Conservation (phyloP, 2,888 invertebrate species). For the Spilarctia lutea region DNA sequence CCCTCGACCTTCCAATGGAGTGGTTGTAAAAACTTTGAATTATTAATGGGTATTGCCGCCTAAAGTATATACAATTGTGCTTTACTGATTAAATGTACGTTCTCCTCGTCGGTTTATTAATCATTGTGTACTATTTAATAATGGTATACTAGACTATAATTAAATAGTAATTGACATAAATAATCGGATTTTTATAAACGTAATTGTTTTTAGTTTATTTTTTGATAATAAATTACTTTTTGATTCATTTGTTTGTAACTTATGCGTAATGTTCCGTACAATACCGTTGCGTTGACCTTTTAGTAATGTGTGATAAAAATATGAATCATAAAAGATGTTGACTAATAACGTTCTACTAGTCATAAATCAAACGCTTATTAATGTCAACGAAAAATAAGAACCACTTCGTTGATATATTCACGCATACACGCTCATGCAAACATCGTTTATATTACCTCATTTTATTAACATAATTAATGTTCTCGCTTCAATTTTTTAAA, state of each 20-base stretch:
- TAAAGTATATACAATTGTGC: constrained; percentile 42
- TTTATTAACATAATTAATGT: not conserved
- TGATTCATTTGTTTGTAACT: not conserved
- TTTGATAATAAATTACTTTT: not conserved
- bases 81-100: constrained; percentile 44
- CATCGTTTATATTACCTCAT: not conserved
- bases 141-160: not conserved
- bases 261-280: not conserved
- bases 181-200: constrained; percentile 13
- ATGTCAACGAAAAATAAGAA: not conserved
- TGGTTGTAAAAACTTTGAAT: constrained; percentile 60
- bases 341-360: not conserved
- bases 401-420: not conserved
- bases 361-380: not conserved
- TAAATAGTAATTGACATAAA: not conserved
- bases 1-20: constrained; percentile 52
- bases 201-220: not conserved
- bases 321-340: not conserved
- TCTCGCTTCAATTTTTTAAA: not conserved
- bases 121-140: constrained; percentile 3
- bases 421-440: not conserved
- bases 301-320: not conserved
- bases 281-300: not conserved
- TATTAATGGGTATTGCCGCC: constrained; percentile 59
- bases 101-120: constrained; percentile 7